Conservation (phyloP, 2,797 vertebrate species). For the Paedocypris micromegethes region DNA sequence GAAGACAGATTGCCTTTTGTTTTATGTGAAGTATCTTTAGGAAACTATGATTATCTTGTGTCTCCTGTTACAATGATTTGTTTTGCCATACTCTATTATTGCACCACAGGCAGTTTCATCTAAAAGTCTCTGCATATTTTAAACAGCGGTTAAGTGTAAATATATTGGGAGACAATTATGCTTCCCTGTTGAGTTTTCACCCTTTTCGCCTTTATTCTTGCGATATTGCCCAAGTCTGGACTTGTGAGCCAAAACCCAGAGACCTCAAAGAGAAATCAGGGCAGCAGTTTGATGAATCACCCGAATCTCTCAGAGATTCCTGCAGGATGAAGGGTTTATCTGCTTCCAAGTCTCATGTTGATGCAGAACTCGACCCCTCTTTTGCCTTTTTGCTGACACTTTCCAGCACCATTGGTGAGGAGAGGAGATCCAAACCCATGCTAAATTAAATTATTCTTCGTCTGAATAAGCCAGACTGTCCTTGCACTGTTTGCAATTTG, state of each 20-base stretch:
- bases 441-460: conserved; percentile 29
- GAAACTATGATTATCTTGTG: conserved; percentile 58
- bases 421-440: conserved; percentile 33
- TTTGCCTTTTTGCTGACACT: conserved; percentile 54
- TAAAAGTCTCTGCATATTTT: conserved; percentile 34
- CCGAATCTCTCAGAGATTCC: conserved; percentile 59
- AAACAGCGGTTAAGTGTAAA: conserved; percentile 38
- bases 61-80: conserved; percentile 29
- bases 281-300: conserved; percentile 72
- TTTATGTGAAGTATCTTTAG: background rate
- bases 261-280: conserved; percentile 41
- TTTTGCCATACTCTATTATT: conserved; percentile 38
- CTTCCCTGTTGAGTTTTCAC: conserved; percentile 36
- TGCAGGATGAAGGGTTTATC: conserved; percentile 63
- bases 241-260: conserved; percentile 41
- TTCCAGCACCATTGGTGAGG: conserved; percentile 52
- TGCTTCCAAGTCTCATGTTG: conserved; percentile 69
- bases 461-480: background rate
- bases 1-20: background rate
- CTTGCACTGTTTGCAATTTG: too few relatives aligned
- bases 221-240: conserved; percentile 26
- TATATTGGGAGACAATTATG: conserved; percentile 34
- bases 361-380: conserved; percentile 74
- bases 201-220: conserved; percentile 29
- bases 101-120: conserved; percentile 24